phyloP scores from a whole-genome alignment of 2,113 vertebrate species.

The Pavo muticus region DNA sequence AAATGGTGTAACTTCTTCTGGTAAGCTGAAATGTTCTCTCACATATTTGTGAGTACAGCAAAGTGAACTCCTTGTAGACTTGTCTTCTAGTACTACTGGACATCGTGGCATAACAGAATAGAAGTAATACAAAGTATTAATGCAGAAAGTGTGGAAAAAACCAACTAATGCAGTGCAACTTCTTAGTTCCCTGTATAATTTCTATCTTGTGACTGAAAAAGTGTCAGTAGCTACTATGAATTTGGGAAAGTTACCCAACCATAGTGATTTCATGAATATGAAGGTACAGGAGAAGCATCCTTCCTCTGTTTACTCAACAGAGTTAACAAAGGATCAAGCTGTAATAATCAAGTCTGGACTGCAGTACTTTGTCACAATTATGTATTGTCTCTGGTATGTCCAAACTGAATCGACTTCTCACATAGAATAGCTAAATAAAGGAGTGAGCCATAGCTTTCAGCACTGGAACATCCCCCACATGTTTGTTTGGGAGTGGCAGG shows the following conservation, averaged over 20 bases:
- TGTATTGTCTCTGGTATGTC: constrained; percentile 41
- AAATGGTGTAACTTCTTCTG: not conserved
- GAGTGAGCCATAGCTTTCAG: constrained; percentile 44
- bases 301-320: not conserved
- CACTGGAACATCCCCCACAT: constrained; percentile 48
- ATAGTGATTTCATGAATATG: not conserved
- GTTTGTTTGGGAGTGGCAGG: constrained; percentile 32
- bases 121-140: not conserved
- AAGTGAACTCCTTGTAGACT: not conserved
- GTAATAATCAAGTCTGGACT: not conserved
- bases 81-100: not conserved
- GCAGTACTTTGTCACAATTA: constrained; percentile 27
- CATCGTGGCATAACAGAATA: not conserved
- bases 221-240: not conserved
- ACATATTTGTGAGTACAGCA: not conserved
- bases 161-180: not conserved
- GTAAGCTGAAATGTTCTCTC: not conserved
- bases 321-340: not conserved
- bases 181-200: not conserved
- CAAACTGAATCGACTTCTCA: constrained; percentile 22
- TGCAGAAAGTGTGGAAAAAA: not conserved
- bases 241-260: not conserved
- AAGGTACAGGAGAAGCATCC: constrained; percentile 3
- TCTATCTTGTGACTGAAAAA: not conserved
- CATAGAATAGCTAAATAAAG: not conserved